A percentile compares a stretch with the other conserved stretches of the same genome.
Conservation (phyloP, 64 coral and sea anemone species). For the Cladopsammia gracilis region DNA sequence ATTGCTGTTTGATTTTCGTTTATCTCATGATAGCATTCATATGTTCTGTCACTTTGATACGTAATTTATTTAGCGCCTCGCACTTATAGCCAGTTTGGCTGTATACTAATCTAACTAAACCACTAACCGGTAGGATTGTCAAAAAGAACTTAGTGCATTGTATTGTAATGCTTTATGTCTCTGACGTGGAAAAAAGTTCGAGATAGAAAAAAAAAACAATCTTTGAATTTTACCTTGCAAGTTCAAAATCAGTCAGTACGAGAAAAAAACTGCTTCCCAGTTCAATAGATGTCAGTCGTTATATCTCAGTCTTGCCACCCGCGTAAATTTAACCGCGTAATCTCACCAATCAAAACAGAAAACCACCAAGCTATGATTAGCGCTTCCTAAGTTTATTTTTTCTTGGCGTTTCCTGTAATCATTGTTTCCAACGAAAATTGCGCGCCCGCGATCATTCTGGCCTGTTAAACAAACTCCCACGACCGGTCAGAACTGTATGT, state of each 20-base stretch:
- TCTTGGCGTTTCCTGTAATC: background rate
- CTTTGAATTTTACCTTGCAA: too few relatives aligned
- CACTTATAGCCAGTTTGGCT: background rate
- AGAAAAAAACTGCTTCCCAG: background rate
- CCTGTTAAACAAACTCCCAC: background rate
- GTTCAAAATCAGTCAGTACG: too few relatives aligned
- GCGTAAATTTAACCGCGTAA: conserved; percentile 10
- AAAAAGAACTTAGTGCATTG: background rate
- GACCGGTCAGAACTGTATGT: conserved; percentile 2
- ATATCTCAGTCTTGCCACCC: background rate
- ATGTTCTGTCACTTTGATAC: too few relatives aligned
- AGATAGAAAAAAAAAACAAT: too few relatives aligned
- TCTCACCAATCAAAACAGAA: background rate
- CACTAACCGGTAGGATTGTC: background rate
- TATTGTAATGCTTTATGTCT: too few relatives aligned
- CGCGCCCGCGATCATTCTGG: conserved; percentile 19
- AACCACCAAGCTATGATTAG: background rate
- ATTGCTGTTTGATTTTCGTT: too few relatives aligned
- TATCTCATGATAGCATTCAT: too few relatives aligned
- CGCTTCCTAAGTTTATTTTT: background rate
- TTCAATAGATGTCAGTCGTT: background rate
- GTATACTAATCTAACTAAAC: background rate
- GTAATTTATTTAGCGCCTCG: too few relatives aligned
- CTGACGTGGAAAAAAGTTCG: too few relatives aligned
- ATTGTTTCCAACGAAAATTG: background rate